phyloP scores from a whole-genome alignment of 2,797 vertebrate genomes.

The Etheostoma nigrum region DNA sequence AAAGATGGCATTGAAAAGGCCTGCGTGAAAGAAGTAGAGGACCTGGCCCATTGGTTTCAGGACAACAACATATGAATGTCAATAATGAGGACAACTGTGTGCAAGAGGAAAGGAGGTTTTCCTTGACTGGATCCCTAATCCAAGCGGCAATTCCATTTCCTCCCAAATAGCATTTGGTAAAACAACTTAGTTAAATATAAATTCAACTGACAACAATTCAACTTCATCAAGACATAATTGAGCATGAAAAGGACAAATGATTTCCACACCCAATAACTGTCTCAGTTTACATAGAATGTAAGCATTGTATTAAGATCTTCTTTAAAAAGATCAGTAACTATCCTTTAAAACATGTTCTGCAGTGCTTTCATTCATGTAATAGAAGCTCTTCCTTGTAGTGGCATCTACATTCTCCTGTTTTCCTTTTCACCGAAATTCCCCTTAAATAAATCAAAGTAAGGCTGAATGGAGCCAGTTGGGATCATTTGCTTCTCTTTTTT shows the following conservation, averaged over 20 bases:
- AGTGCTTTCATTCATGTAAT: slow-evolving; percentile 28
- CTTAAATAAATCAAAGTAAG: slow-evolving; percentile 60
- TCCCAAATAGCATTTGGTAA: neutral
- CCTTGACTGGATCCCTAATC: neutral
- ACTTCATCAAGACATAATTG: neutral
- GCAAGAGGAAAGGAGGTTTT: neutral
- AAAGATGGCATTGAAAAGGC: too few relatives aligned
- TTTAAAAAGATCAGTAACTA: neutral
- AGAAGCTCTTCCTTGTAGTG: slow-evolving; percentile 4
- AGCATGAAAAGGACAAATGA: neutral
- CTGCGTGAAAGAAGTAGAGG: too few relatives aligned
- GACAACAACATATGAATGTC: too few relatives aligned
- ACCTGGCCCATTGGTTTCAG: too few relatives aligned
- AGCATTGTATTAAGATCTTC: neutral
- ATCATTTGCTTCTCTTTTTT: slow-evolving; percentile 52
- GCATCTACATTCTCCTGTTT: slow-evolving; percentile 21
- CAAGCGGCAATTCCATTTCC: neutral
- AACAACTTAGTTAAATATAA: neutral
- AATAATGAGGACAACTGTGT: too few relatives aligned
- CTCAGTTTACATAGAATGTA: neutral
- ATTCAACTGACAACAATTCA: neutral
- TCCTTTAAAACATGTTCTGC: slow-evolving; percentile 28
- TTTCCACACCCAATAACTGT: neutral
- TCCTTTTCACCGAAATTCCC: slow-evolving; percentile 13
- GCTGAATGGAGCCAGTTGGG: slow-evolving; percentile 37